Evolutionary conservation across 2,113 vertebrate genomes (phyloP), one percentile per base, ranked within the genome.

Genomic region (Elaphurus davidianus): DNA sequence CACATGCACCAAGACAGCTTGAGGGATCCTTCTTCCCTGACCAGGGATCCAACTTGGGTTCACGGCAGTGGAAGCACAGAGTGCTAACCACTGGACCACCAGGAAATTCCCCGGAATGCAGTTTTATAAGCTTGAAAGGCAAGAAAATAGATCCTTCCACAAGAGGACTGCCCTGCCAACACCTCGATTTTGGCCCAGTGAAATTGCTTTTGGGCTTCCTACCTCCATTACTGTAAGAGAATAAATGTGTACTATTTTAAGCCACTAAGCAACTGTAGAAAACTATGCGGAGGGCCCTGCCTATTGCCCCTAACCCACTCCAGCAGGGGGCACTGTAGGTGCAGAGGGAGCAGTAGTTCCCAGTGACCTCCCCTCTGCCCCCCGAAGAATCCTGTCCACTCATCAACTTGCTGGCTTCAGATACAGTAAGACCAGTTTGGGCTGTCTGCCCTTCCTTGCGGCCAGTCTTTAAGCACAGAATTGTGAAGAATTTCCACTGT

Each of bases 401-500:
- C 16, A 52, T 40, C 14, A 45, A 47, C 33, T 28, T 81, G 36
- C 74, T 76, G 43, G 47, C 90, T 15, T 89, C 54, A 45, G 25
- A 55, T 45, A 67, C 59, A 78, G 8, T 40, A 62, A 79, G 43
- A 64, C 27, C 55, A 40, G 2, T 88, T 15, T 88, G 90, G 88
- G 28, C 60, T 84, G n/a, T 96, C 91, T 91, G 93, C 17, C 30
- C 23, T 25, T 54, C 54, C n/a, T 47, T 67, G 71, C 76, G 60
- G 87, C 40, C 23, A 33, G 67, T 43, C 45, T 71, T 92, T 74
- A 78, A 89, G 78, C 17, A 94, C 6, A 90, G 40, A 36, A 74
- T 81, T 43, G 40, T 47, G 83, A 96, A 81, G 92, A 90, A 87
- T 84, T 98, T 95, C 88, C 57, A 47, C 67, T 59, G 45, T 84